Base-by-base conservation (phyloP, 2,113 vertebrate genomes). In the Sisor rabdophorus region DNA sequence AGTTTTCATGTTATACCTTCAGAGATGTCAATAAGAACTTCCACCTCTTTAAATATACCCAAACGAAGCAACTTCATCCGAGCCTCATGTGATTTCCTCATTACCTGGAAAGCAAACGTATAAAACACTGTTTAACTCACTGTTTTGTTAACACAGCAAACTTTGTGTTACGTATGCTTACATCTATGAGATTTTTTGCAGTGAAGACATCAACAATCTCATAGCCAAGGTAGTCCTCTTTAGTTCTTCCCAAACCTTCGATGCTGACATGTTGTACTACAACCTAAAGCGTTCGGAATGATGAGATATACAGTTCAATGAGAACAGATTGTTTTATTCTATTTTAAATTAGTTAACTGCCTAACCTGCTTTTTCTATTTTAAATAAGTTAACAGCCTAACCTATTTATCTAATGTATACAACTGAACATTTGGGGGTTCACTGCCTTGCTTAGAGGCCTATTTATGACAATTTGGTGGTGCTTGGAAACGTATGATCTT, bases 221-320 rank as follows among this genome's bases (percentile, higher is more conserved):
- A 82, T 91, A 95, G 68, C 95, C 94, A 48, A 99, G 92, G 76
- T 97, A 90, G 47, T 99, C 96, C 77, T 99, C 95, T 88, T 96
- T 98, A 32, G 97, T 99, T 89, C 96, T 91, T 17, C 93, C 94
- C 22, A 99, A 90, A 32, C 97, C 96, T 73, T 98, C 94, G 0
- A 99, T 93, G 81, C 95, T 95, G 56, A 99, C 93, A 0, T 95
- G 95, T 55, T 99, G 95, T 72, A 99, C 96, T 0, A 98, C 92
- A 76, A 99, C 94, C 97, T 99, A 83, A 8, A 36, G 32, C 3
- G 26, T 26, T 26, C 22, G 15, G 24, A 68, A 28, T 17, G 22
- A 80, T 1, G 16, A 64, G 36, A 78, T 2, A 32, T 11, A 47
- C 1, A 7, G 1, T 12, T 63, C 2, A 47, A 30, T 1, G 77